Evolutionary conservation across 2,888 invertebrate species (phyloP).

Genomic region (Meandrusa payeni): DNA sequence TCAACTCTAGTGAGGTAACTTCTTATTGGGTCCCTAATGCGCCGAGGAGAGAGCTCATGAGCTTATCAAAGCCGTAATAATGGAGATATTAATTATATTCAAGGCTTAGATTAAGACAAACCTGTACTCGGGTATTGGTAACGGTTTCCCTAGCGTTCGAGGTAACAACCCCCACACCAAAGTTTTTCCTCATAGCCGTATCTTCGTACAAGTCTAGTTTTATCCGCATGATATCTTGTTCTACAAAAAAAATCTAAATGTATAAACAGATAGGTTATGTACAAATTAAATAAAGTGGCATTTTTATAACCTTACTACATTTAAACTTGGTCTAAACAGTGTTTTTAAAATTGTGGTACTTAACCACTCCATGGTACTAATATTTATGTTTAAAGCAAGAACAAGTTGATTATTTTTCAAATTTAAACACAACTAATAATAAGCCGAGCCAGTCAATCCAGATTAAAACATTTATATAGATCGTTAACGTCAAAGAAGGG

Average conservation of each 20-base stretch:
- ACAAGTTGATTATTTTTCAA: too few relatives aligned
- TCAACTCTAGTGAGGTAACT: too few relatives aligned
- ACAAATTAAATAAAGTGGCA: slow-evolving; percentile 8
- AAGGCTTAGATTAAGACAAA: too few relatives aligned
- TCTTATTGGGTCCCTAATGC: too few relatives aligned
- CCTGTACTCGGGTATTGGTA: slow-evolving; percentile 86
- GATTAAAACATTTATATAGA: too few relatives aligned
- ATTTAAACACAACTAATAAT: too few relatives aligned
- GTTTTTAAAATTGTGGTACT: slow-evolving; percentile 52
- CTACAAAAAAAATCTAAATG: slow-evolving; percentile 37
- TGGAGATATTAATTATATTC: too few relatives aligned
- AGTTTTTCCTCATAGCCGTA: slow-evolving; percentile 87
- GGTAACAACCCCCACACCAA: slow-evolving; percentile 86
- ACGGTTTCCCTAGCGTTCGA: slow-evolving; percentile 74
- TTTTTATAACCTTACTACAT: slow-evolving; percentile 58
- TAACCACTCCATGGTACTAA: slow-evolving; percentile 53
- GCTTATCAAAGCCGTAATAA: too few relatives aligned
- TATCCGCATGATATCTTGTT: slow-evolving; percentile 82
- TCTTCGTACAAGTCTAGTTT: slow-evolving; percentile 82
- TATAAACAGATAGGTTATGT: slow-evolving; percentile 7
- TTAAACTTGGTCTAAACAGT: slow-evolving; percentile 61
- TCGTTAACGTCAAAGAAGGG: too few relatives aligned
- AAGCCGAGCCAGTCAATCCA: too few relatives aligned
- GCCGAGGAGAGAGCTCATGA: too few relatives aligned
- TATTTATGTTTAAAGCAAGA: slow-evolving; percentile 1